Evolutionary conservation across 2,797 vertebrate species (phyloP), one percentile per base, ranked within the genome.

Genomic region (Lithobates pipiens): DNA sequence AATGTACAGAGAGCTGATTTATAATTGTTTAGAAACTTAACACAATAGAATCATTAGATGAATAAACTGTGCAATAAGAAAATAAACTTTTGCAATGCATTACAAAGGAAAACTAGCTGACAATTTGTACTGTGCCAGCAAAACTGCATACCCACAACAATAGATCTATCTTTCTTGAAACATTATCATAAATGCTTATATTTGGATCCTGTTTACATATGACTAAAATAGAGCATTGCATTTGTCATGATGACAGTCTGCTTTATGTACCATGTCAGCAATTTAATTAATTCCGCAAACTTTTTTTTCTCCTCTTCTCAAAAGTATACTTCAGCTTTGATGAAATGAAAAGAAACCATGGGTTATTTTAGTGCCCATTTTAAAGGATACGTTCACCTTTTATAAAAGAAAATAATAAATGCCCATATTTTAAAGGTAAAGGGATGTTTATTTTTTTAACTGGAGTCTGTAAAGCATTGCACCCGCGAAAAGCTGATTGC

Each of bases 191-290:
- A 71, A 34, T 71, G 18, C 23, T 71, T 3, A 8, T 73, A 44
- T 73, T 73, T 39, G 50, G 16, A 76, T 46, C 29, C 27, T 57
- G 27, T 54, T 29, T 27, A 76, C 39, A 68, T 18, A 77, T 23
- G 42, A 42, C 39, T 65, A 71, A 46, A 29, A 11, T 10, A 23
- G 29, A 70, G 21, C 9, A 80, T 27, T 63, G 36, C 50, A 72
- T 81, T 23, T 73, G 69, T 34, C 46, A 21, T 73, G 32, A 36
- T 70, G 36, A 81, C 68, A 72, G 8, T 27, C 3, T 27, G 79
- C 29, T 61, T 80, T 63, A 72, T 81, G 32, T 36, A 73, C 23
- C 46, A 73, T 42, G 8, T 29, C 57, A 61, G 79, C 54, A 54
- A 57, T 54, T 80, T 21, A 29, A 71, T 39, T 18, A 67, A 71